Percentiles rank a stretch among this genome's conserved stretches.
phyloP scores from a whole-genome alignment of 2,113 vertebrate genomes.

The Pontoporia blainvillei region DNA sequence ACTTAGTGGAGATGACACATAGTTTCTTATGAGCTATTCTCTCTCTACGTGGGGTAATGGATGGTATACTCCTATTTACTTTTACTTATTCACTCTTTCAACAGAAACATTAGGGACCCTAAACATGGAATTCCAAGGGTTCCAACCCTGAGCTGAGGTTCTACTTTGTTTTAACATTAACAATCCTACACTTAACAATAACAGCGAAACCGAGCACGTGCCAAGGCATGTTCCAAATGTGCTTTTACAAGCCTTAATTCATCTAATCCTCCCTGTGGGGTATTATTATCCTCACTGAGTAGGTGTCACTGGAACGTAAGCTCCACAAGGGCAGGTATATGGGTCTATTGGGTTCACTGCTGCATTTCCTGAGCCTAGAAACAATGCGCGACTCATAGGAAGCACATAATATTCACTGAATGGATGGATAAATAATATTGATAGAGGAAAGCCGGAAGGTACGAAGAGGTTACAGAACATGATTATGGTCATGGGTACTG shows the following conservation, averaged over 20 bases:
- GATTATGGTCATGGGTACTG: background rate
- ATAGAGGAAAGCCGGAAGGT: background rate
- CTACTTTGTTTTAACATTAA: background rate
- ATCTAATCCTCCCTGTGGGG: fast-evolving
- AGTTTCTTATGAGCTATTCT: fast-evolving
- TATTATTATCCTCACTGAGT: fast-evolving
- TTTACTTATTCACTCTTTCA: background rate
- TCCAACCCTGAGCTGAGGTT: background rate
- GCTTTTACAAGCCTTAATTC: background rate
- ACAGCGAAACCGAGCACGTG: background rate
- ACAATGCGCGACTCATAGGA: background rate
- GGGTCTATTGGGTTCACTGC: background rate
- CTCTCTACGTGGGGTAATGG: background rate
- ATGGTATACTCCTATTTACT: background rate
- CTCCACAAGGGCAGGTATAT: fast-evolving
- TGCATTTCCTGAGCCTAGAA: background rate
- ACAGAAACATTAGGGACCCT: background rate
- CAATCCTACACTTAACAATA: too few species aligned
- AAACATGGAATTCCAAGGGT: background rate
- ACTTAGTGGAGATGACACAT: background rate
- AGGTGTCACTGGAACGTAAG: fast-evolving
- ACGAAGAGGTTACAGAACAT: background rate
- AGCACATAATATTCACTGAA: fast-evolving
- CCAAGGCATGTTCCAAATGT: background rate
- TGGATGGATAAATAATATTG: fast-evolving